phyloP scores from a whole-genome alignment of 1,140 invertebrate genomes.

The Hypothenemus hampei region DNA sequence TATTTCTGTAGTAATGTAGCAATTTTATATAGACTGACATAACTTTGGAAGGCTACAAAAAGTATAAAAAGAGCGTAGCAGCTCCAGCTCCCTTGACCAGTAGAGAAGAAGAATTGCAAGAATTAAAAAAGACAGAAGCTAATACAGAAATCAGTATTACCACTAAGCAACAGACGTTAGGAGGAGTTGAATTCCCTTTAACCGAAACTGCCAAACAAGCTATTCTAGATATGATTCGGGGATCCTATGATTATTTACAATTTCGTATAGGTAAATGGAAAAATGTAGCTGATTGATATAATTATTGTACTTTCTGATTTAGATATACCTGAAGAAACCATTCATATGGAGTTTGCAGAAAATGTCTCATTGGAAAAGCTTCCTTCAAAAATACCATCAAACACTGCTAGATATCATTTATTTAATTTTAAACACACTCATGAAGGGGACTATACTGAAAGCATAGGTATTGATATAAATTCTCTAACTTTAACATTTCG shows the following conservation, averaged over 20 bases:
- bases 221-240: slow-evolving; percentile 60
- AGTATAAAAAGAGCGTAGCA: slow-evolving; percentile 68
- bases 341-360: slow-evolving; percentile 64
- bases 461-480: slow-evolving; percentile 58
- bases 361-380: slow-evolving; percentile 60
- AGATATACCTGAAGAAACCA: slow-evolving; percentile 73
- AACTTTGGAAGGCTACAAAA: slow-evolving; percentile 73
- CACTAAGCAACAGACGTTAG: slow-evolving; percentile 83
- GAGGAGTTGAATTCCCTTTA: slow-evolving; percentile 91
- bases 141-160: slow-evolving; percentile 76
- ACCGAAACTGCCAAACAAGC: slow-evolving; percentile 72
- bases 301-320: slow-evolving; percentile 24
- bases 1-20: too few species aligned
- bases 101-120: slow-evolving; percentile 83
- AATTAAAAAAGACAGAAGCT: slow-evolving; percentile 71
- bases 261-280: slow-evolving; percentile 62
- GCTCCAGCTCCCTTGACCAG: slow-evolving; percentile 84
- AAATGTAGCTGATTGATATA: neutral
- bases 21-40: slow-evolving; percentile 81
- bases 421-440: slow-evolving; percentile 88
- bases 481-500: neutral
- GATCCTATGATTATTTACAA: slow-evolving; percentile 69
- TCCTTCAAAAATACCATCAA: slow-evolving; percentile 70
- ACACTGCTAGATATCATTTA: slow-evolving; percentile 87
- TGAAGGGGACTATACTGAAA: slow-evolving; percentile 84